Base-by-base conservation (phyloP, 2,888 invertebrate genomes). In the Microdon myrmicae region DNA sequence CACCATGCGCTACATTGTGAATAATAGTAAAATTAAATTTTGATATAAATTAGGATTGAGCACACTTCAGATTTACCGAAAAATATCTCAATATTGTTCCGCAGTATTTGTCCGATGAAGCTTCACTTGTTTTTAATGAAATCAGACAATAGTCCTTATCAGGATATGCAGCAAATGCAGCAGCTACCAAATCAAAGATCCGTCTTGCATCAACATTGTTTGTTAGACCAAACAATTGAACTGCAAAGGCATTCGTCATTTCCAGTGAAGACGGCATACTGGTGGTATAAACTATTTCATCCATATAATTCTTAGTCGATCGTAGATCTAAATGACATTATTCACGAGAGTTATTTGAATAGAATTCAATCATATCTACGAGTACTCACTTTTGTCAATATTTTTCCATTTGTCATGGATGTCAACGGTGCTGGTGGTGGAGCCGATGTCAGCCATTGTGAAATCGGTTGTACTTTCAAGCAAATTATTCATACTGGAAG, bases 81-180 rank as follows among this genome's bases (percentile, higher is more conserved):
- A 76, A 77, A 53, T 68, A 75, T 3, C 68, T 68, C 2, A 76
- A 49, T 8, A 72, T 19, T 20, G 67, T 44, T 9, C 71, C 37
- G 26, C 64, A 66, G 5, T 28, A n/a, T 1, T 61, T 14, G 1
- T 58, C 32, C 1, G 68, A 48, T 6, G 67, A 66, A 3, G 53
- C 43, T 3, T 48, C 34, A 1, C 41, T 43, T 1, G 60, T 44
- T 5, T 71, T 58, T 3, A 75, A 25, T 1, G 71, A 56, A 2
- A 78, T 51, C 6, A 78, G 56, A 8, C 77, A 76, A 38, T 72
- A 90, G 34, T 90, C 88, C 16, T 82, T 81, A 3, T 84, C 79
- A 1, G 86, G 86, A 76, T 84, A 88, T 26, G 85, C 81, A 70
- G 87, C 85, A 74, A 89, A 90, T 0, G 87, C 84, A 0, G 85